Evolutionary conservation across 2,797 vertebrate species (phyloP), one percentile per base, ranked within the genome.

Genomic region (Malacoraja senta): DNA sequence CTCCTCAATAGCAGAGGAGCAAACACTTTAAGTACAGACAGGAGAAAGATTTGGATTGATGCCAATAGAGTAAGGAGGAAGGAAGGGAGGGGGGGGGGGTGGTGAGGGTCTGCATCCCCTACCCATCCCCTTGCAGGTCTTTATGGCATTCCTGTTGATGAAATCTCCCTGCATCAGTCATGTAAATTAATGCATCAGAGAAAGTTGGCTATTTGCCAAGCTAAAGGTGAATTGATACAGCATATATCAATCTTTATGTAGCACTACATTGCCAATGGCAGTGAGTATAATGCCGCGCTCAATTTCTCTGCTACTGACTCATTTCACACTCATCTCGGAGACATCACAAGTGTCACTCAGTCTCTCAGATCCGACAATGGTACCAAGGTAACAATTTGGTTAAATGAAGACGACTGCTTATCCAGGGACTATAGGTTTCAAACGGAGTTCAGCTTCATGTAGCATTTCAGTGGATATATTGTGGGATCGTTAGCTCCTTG

Each of bases 161-260:
- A 76, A 74, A 76, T 92, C 26, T 53, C 2, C 58, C 44, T 58
- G 32, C 74, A 76, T 58, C 72, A 92, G 68, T 74, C 35, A 74
- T 44, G 26, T 53, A 92, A 26, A 92, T 76, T n/a, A 53, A 92
- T 76, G 38, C 53, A 92, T 92, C 65, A 92, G 38, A 92, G 71
- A 92, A 74, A 12, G 90, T 92, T 92, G 38, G 71, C 72, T 92
- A 92, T 74, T 92, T 92, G 90, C 71, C 90, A 92, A 92, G 84
- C 68, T 92, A 92, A 53, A 53, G 44, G 90, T 44, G 71, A 76
- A 92, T 58, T 92, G 12, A 92, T n/a, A 53, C 44, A 53, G 44
- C 6, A 76, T 72, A 74, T 92, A 44, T 92, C 90, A 92, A 58
- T 92, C 71, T 92, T 92, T 76, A 58, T 76, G 68, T 71, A 76